These are phyloP conservation scores for Nestor notabilis DNA, from an alignment of 2,113 vertebrate genomes.

Conservation along the genomic window DNA sequence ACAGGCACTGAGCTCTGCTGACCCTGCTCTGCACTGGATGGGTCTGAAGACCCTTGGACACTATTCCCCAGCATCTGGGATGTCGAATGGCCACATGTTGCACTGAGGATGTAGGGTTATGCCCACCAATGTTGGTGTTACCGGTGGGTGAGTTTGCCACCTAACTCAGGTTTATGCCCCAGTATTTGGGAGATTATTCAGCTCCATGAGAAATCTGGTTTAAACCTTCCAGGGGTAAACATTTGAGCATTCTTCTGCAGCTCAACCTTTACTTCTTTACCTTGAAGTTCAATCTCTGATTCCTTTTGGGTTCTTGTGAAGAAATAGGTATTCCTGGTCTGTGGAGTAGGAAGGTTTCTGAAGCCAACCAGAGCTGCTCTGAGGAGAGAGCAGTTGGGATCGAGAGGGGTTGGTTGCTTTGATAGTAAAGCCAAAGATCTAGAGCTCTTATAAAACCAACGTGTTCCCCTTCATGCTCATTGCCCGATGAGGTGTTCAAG, in stretches of 20 bases:
- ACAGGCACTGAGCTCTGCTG: fast-evolving
- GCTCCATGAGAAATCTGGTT: neutral
- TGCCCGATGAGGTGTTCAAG: fast-evolving
- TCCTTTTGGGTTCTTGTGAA: neutral
- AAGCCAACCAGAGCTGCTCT: neutral
- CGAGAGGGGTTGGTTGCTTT: neutral
- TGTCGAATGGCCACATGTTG: fast-evolving
- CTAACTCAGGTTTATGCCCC: fast-evolving
- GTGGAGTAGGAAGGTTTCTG: neutral
- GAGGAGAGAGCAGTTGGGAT: neutral
- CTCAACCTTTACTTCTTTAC: neutral
- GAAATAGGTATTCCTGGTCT: neutral
- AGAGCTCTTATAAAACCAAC: neutral
- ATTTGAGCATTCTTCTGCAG: neutral
- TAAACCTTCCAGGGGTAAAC: neutral
- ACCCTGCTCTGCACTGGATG: fast-evolving
- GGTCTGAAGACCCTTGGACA: fast-evolving
- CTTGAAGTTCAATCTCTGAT: neutral
- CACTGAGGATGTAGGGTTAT: neutral
- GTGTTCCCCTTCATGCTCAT: neutral
- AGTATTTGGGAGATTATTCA: neutral
- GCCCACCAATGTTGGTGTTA: fast-evolving
- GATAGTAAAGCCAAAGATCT: neutral
- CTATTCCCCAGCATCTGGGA: neutral
- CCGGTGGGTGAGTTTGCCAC: neutral